Base-by-base conservation (phyloP, 1,140 invertebrate genomes). In the Aricia agestis region DNA sequence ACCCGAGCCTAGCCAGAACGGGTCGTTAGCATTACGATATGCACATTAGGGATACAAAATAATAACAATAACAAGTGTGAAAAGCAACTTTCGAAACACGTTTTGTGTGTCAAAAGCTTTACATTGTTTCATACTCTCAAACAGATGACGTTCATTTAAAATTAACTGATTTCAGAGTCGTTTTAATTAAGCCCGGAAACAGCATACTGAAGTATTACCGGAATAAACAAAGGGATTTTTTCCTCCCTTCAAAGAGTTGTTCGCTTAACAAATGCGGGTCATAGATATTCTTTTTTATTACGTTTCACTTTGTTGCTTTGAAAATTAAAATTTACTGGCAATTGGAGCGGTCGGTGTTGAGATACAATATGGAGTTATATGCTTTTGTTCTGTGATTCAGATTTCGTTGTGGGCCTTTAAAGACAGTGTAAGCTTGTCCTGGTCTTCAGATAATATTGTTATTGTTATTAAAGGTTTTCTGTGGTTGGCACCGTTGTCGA, bases 151-250 rank as follows among this genome's bases (percentile, higher is more conserved):
- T 71, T 78, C 70, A 74, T 73, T 73, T 76, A 74, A 78, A 74
- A 76, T 75, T 74, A 74, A 72, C 71, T 68, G 73, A 81, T 81
- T 82, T 78, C 75, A 74, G 66, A 71, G 70, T 76, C 71, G 76
- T 81, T 81, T 84, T 87, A 85, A 87, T 87, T 85, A 83, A 83
- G 82, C 72, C 69, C 76, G 75, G 76, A 81, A 81, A 82, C 77
- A 76, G 80, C 79, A 79, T 82, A 76, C 76, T 78, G 73, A 79
- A 79, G 74, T 81, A 76, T 73, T 72, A 71, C 70, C 77, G 78
- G 75, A 84, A 78, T 76, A 83, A 83, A 84, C 74, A 77, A 80
- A 70, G 61, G 61, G 42, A 66, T 76, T 71, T 76, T 68, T 65
- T 57, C 61, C 57, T 70, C 68, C 32, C 68, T 63, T 70, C 68